Evolutionary conservation across 1,140 invertebrate species (phyloP).

Genomic region (Frieseomelitta varia): DNA sequence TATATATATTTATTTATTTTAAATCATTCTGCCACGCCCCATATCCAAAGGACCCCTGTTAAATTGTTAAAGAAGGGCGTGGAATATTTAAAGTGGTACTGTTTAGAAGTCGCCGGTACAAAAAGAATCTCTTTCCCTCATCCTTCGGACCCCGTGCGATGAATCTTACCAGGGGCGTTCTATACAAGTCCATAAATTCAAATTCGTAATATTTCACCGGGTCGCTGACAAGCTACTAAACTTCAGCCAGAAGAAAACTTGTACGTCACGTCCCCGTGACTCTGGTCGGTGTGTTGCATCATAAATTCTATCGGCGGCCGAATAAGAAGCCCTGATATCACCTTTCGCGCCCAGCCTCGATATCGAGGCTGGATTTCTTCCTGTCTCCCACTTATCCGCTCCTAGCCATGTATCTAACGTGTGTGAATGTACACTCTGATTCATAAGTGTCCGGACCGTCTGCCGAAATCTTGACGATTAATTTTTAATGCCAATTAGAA

Average conservation of each 20-base stretch:
- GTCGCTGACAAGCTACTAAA: constrained; percentile 31
- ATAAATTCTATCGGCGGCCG: constrained; percentile 35
- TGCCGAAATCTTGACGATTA: background rate
- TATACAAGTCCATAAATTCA: constrained; percentile 36
- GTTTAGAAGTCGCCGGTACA: background rate
- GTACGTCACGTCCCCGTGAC: constrained; percentile 24
- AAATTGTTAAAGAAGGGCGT: background rate
- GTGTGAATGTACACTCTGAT: background rate
- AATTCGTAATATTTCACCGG: constrained; percentile 39
- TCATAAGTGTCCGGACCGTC: background rate
- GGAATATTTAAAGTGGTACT: constrained; percentile 14
- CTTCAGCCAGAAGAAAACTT: constrained; percentile 35
- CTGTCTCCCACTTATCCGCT: constrained; percentile 14
- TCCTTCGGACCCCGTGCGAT: background rate
- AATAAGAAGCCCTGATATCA: constrained; percentile 40
- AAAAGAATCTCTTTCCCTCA: background rate
- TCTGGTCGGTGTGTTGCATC: constrained; percentile 19
- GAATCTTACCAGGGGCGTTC: background rate
- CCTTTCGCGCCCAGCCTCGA: constrained; percentile 13
- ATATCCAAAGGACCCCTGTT: background rate
- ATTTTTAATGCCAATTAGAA: background rate
- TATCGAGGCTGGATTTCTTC: background rate
- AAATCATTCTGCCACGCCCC: background rate
- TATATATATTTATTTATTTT: background rate
- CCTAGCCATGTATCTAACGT: background rate